These are phyloP conservation scores for Drosophila ezoana DNA, from an alignment of 2,888 invertebrate species.

Conservation along the genomic window DNA sequence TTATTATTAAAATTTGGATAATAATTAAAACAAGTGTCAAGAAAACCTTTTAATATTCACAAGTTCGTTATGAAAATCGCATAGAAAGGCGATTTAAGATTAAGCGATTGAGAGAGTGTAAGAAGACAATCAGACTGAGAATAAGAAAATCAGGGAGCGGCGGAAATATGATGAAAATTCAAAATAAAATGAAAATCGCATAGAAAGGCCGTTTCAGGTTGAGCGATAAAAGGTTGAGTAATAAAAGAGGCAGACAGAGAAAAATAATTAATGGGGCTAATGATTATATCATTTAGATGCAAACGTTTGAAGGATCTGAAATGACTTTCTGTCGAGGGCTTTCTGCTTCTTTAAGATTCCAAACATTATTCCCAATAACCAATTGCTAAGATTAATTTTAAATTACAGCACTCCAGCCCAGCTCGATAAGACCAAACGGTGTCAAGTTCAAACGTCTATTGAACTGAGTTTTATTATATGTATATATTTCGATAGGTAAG, in stretches of 20 bases:
- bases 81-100: background rate
- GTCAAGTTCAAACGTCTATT: conserved; percentile 64
- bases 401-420: background rate
- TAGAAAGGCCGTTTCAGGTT: background rate
- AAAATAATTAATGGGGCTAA: no score
- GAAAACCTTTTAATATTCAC: background rate
- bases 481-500: background rate
- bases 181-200: background rate
- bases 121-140: no score
- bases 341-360: no score
- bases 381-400: background rate
- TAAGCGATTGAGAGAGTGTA: background rate
- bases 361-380: no score
- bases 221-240: no score
- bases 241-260: no score
- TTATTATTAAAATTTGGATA: background rate
- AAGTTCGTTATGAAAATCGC: background rate
- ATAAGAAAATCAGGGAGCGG: background rate
- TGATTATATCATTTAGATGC: no score
- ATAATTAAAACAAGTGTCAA: background rate
- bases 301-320: no score
- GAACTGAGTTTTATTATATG: conserved; percentile 19
- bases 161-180: no score
- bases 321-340: no score
- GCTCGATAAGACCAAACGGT: conserved; percentile 10